Base-by-base conservation (phyloP, 1,140 invertebrate species). In the Parasteatoda tepidariorum region DNA sequence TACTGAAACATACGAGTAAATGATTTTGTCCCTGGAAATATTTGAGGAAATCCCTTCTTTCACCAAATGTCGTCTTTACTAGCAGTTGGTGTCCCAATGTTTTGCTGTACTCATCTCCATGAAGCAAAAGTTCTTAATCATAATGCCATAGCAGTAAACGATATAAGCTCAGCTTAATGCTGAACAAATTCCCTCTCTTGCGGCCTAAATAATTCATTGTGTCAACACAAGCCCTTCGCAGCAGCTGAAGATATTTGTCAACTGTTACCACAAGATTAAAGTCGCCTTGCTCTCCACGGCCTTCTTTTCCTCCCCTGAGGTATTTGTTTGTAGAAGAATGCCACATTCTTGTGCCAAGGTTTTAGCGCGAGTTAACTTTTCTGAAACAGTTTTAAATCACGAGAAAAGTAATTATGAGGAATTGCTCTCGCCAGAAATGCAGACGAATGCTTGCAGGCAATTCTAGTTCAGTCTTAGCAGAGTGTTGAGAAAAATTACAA, bases 161-260 rank as follows among this genome's bases (percentile, higher is more conserved):
- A n/a, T 24, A 34, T 79, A 79, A 79, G 76, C 76, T 22, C 30
- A 55, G 41, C 48, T 26, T 68, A 79, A 68, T 79, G 64, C 48
- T 33, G 64, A 67, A 79, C 76, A 79, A 79, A 79, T 79, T 79
- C 62, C n/a, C n/a, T 79, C 48, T 24, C 48, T 33, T 26, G 64
- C 62, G 18, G 38, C 41, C 76, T 79, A 79, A 79, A 79, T 79
- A 79, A 79, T 79, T 79, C 76, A 79, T 79, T 79, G 76, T 79
- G 76, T 79, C 76, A 79, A 79, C 76, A 79, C 48, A 28, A 61
- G 24, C n/a, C 34, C 76, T 68, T 28, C n/a, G 22, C 18, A 30
- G 24, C 64, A 9, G 64, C 28, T 28, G 13, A 57, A 67, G 76
- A 68, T 79, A 79, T 79, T 79, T 79, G 76, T 79, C 76, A 79